phyloP scores from a whole-genome alignment of 2,797 vertebrate species.

The Spinibarbus caldwelli region DNA sequence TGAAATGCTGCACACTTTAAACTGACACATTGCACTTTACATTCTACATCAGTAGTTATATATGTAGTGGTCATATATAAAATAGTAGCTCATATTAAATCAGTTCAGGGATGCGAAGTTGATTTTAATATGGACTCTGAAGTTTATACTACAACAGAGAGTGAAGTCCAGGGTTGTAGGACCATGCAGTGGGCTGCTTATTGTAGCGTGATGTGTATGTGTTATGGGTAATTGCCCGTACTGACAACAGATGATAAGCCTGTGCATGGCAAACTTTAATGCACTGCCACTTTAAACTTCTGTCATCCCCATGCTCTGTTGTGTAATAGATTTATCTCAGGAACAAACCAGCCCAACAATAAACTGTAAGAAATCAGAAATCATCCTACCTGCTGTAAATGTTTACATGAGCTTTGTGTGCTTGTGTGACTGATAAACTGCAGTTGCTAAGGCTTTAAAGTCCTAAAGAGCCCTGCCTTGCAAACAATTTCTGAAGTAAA shows the following conservation, averaged over 20 bases:
- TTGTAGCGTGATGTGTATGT: conserved; percentile 57
- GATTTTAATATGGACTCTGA: not conserved
- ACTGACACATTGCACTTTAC: not conserved
- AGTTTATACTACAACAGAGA: conserved; percentile 22
- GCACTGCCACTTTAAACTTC: not conserved
- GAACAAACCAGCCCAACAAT: conserved; percentile 8
- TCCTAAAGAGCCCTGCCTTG: not conserved
- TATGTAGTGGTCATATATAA: not conserved
- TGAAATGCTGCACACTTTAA: not conserved
- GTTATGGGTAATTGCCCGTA: conserved; percentile 64
- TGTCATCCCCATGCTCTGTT: not conserved
- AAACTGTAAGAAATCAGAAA: conserved; percentile 8
- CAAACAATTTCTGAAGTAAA: not conserved
- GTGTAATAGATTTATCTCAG: conserved; percentile 33
- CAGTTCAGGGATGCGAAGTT: not conserved
- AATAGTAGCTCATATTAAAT: not conserved
- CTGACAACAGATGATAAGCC: conserved; percentile 11
- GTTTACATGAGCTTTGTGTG: not conserved
- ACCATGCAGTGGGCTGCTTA: not conserved
- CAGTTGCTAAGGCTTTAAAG: not conserved
- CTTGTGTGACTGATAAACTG: not conserved
- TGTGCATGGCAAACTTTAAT: conserved; percentile 28
- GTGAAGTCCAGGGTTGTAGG: conserved; percentile 66
- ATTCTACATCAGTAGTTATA: not conserved
- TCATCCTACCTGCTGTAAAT: not conserved